Base-by-base conservation (phyloP, 2,888 invertebrate genomes). In the Onchidella celtica region DNA sequence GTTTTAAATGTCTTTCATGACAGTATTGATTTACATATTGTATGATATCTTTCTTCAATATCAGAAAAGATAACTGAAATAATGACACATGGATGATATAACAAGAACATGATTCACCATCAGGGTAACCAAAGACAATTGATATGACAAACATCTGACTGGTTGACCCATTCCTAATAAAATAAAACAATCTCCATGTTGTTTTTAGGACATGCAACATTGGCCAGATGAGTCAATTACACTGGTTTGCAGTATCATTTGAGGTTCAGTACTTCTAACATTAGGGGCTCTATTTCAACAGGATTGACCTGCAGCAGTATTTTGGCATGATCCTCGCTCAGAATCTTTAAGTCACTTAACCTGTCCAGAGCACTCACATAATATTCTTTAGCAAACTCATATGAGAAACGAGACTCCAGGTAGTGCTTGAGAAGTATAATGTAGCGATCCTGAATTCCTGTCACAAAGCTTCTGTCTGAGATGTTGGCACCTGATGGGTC, bases 241-340 rank as follows among this genome's bases (percentile, higher is more conserved):
- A n/a, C n/a, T n/a, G n/a, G n/a, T n/a, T 27, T 36, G 4, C 24
- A n/a, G 0, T 32, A n/a, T 83, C 70, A 89, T 79, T 92, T 91
- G 84, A 98, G 95, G 94, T 98, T 98, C 90, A 99, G 97, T 91
- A 99, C 97, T 95, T 99, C 98, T 92, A 98, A 96, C 68, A 99
- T 94, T 57, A 99, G 94, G 0, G 98, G 99, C 90, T 98, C 98
- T 66, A 99, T 97, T 91, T 96, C 96, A 83, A 96, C 95, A 40
- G 98, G 98, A 94, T 98, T 97, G 0, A 98, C 97, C 93, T 98
- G 97, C 36, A 98, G 95, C 93, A 98, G 97, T 3, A 98, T 97
- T 59, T 96, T 96, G 11, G 98, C 97, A n/a, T 98, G 96, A 89
- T 97, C 97, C 88, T 97, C 97, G 83, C 97, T 97, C 76, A 98